Evolutionary conservation across 2,888 invertebrate species (phyloP).

Genomic region (Scaptomyza caliginosa): DNA sequence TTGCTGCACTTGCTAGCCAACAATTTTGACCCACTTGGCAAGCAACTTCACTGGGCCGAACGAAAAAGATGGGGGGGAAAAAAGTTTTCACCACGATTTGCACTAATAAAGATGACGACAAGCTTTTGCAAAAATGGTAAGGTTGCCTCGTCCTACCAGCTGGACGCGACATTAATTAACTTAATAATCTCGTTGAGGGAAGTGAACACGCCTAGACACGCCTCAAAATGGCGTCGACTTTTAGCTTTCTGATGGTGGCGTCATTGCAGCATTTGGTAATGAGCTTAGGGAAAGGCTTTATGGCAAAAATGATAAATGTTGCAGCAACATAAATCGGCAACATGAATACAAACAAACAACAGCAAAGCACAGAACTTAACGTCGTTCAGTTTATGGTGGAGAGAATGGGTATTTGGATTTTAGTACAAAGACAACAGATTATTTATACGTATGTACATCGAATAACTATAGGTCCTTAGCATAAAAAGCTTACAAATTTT

Average conservation of each 20-base stretch:
- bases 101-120: constrained; percentile 48
- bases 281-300: constrained; percentile 47
- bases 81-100: constrained; percentile 22
- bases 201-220: constrained; percentile 38
- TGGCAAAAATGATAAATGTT: constrained; percentile 50
- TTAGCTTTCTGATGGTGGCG: constrained; percentile 29
- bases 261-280: constrained; percentile 46
- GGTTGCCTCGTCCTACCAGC: constrained; percentile 1
- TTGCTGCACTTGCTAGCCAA: constrained; percentile 49
- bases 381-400: constrained; percentile 47
- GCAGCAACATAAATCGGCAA: constrained; percentile 53
- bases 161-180: constrained; percentile 43
- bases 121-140: constrained; percentile 17
- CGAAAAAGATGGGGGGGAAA: too few species aligned
- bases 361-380: constrained; percentile 30
- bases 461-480: too few species aligned
- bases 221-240: constrained; percentile 16
- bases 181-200: constrained; percentile 42
- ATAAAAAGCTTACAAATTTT: too few species aligned
- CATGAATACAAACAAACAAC: constrained; percentile 22
- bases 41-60: constrained; percentile 28
- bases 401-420: too few species aligned
- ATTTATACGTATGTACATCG: too few species aligned
- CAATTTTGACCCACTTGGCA: constrained; percentile 61
- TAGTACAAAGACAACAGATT: too few species aligned